Conservation (phyloP, 2,113 vertebrate genomes). For the Bothrops jararaca region DNA sequence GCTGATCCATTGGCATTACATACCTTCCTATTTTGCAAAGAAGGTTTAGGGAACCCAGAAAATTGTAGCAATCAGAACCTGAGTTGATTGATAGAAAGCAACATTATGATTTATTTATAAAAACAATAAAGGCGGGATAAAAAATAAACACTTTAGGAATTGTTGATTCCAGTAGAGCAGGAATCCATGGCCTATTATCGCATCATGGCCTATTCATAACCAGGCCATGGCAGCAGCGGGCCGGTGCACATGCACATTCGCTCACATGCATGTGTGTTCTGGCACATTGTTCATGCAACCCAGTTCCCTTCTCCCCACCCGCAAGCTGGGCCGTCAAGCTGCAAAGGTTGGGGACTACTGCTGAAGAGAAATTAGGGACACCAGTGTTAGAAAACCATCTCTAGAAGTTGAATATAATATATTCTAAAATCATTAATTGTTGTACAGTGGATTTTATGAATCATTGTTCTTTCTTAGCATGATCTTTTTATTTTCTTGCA, state of each 20-base stretch:
- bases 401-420: not conserved
- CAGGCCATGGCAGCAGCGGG: fast-evolving
- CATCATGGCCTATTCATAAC: not conserved
- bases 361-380: not conserved
- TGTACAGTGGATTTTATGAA: not conserved
- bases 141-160: not conserved
- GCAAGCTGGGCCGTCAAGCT: not conserved
- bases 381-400: not conserved
- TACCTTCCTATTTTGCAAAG: not conserved
- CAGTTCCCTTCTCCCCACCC: fast-evolving
- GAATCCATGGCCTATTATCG: not conserved
- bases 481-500: not conserved
- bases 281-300: not conserved
- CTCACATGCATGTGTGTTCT: too few species aligned
- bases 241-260: not conserved
- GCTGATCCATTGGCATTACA: too few species aligned
- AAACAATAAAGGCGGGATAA: not conserved
- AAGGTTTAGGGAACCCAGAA: not conserved
- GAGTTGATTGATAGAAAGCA: not conserved
- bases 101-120: not conserved
- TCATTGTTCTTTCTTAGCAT: not conserved
- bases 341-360: not conserved
- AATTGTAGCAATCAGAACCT: not conserved
- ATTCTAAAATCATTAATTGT: not conserved
- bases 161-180: not conserved